Conservation (phyloP, 2,888 invertebrate genomes). For the Lymantria dispar region DNA sequence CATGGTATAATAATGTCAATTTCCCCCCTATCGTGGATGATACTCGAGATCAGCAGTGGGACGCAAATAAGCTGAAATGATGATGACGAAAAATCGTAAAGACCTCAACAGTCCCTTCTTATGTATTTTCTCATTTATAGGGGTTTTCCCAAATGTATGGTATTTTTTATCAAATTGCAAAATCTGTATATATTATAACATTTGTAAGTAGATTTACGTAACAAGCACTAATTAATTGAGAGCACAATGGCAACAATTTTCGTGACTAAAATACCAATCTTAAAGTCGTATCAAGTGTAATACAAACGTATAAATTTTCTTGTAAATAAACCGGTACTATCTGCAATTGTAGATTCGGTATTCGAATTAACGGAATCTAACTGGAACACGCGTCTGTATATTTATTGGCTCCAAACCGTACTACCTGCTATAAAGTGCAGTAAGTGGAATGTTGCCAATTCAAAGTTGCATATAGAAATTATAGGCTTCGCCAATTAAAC, state of each 20-base stretch:
- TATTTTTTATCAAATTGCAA: too few species aligned
- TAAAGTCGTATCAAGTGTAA: background rate
- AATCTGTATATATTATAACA: too few species aligned
- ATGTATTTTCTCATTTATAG: too few species aligned
- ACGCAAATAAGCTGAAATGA: too few species aligned
- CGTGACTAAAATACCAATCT: background rate
- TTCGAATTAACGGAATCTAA: constrained; percentile 23
- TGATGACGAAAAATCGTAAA: too few species aligned
- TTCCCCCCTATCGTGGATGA: too few species aligned
- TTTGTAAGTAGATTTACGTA: too few species aligned
- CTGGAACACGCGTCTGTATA: constrained; percentile 28
- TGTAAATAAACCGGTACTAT: constrained; percentile 20
- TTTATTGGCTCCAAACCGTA: constrained; percentile 43
- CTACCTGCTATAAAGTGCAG: constrained; percentile 38
- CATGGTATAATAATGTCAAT: too few species aligned
- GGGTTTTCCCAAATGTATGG: too few species aligned
- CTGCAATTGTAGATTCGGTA: constrained; percentile 22
- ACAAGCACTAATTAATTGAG: too few species aligned
- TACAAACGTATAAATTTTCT: background rate
- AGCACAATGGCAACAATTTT: background rate
- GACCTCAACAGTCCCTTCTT: too few species aligned
- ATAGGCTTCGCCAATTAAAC: background rate
- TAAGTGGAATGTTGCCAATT: constrained; percentile 48
- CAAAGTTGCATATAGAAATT: background rate
- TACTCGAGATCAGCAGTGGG: too few species aligned